Base-by-base conservation (phyloP, 30 jellyfish, hydroid and myxozoan genomes). In the Cassiopea andromeda region DNA sequence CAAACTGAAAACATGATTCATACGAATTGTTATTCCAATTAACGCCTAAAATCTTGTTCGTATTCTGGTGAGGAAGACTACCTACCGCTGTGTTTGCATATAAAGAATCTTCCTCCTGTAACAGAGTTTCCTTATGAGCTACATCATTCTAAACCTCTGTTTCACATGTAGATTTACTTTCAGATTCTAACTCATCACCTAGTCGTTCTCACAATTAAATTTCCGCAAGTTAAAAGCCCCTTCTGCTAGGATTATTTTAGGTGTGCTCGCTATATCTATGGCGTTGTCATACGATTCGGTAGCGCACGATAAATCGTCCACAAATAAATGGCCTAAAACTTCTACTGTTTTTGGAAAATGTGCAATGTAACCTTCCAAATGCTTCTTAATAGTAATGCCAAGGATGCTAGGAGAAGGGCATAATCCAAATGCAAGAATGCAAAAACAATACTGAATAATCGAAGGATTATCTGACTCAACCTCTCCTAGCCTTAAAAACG, bases 161-260 rank as follows among this genome's bases (percentile, higher is more conserved):
- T 38, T 68, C 47, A n/a, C 46, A 68, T 14, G 6, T 68, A n/a
- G 77, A 68, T 2, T 68, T 68, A 68, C 77, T 14, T 38, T 68
- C 77, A 68, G 46, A 68, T 68, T 68, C 77, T 72, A 72, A 72
- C 81, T 72, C 50, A 27, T 13, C 81, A 50, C 5, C 38, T 49
- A 27, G 49, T 49, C 38, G 81, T 72, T 72, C 3, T 72, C 81
- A 16, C 89, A 80, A 60, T 80, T 80, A 60, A 60, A 80, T 80
- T 80, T 80, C 64, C 84, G 78, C 79, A 80, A 80, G 27, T 80
- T 80, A 60, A 80, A 80, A 57, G 77, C 89, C 48, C 77, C 89
- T 58, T 44, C 77, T 16, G 71, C 67, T 44, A 66, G 17, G 9
- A 80, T 61, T 80, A 45, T 66, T 43, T 80, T 80, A 58, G 89